Conservation (phyloP, 2,888 invertebrate genomes). For the Acleris holmiana region DNA sequence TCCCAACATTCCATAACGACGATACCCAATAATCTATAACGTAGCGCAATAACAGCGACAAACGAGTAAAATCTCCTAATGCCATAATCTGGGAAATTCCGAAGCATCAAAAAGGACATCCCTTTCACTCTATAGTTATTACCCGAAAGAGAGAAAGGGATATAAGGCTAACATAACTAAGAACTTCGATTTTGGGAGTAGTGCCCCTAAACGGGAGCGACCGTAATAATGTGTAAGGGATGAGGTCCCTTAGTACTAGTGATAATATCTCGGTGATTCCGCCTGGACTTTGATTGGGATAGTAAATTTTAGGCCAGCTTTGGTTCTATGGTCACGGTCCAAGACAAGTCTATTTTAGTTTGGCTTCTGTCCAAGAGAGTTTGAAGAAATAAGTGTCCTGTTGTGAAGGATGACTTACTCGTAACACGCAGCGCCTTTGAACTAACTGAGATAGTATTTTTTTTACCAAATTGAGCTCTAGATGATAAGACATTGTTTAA, state of each 20-base stretch:
- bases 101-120: too few species aligned
- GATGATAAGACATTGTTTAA: too few species aligned
- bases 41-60: conserved; percentile 23
- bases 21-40: conserved; percentile 27
- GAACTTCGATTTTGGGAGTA: too few species aligned
- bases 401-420: too few species aligned
- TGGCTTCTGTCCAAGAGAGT: not conserved
- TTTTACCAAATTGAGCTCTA: too few species aligned
- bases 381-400: too few species aligned
- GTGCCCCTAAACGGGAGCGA: conserved; percentile 2
- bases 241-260: conserved; percentile 9
- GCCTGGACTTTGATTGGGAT: conserved; percentile 13
- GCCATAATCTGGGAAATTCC: conserved; percentile 10
- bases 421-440: too few species aligned
- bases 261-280: conserved; percentile 26
- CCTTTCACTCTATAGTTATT: too few species aligned
- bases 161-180: too few species aligned
- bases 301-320: conserved; percentile 12
- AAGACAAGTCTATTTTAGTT: conserved; percentile 6
- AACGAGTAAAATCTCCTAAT: conserved; percentile 27
- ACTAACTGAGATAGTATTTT: too few species aligned
- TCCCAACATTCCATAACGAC: conserved; percentile 24
- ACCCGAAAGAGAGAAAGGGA: too few species aligned
- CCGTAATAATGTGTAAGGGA: conserved; percentile 22
- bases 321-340: not conserved